These are phyloP conservation scores for Drosophila pseudotalamancana DNA, from an alignment of 2,888 invertebrate genomes.

Conservation along the genomic window DNA sequence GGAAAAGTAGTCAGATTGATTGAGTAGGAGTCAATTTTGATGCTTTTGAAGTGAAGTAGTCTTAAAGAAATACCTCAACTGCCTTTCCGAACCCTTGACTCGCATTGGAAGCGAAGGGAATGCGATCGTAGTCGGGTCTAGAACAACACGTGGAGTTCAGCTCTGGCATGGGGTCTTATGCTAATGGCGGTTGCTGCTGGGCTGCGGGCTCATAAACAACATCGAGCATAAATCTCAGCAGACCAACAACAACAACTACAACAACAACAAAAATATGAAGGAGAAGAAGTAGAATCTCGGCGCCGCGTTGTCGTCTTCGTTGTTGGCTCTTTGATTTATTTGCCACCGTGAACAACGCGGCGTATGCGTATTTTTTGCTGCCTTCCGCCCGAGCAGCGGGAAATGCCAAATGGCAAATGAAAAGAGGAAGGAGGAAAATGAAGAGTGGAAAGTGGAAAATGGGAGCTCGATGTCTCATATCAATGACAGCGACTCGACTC, in stretches of 20 bases:
- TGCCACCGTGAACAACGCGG: conserved; percentile 62
- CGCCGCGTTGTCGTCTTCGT: conserved; percentile 56
- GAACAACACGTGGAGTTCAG: too few relatives aligned
- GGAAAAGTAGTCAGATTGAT: too few relatives aligned
- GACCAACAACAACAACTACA: conserved; percentile 14
- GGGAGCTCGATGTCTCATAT: conserved; percentile 49
- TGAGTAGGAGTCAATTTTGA: too few relatives aligned
- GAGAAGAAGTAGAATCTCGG: conserved; percentile 19
- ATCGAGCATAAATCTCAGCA: conserved; percentile 65
- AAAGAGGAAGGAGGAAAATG: not conserved
- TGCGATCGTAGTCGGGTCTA: too few relatives aligned
- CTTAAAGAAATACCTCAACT: too few relatives aligned
- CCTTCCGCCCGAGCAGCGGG: conserved; percentile 11
- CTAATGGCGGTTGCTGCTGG: not conserved
- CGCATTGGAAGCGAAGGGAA: too few relatives aligned
- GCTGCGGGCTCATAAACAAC: conserved; percentile 44
- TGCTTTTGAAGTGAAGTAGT: too few relatives aligned
- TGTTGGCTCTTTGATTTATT: conserved; percentile 65
- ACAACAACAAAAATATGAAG: not conserved
- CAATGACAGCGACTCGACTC: conserved; percentile 66
- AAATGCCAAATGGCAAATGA: not conserved
- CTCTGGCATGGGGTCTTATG: not conserved
- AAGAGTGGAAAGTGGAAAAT: not conserved
- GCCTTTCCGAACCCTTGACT: too few relatives aligned
- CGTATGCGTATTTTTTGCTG: conserved; percentile 64